Evolutionary conservation across 2,113 vertebrate species (phyloP).

Genomic region (Tamias sibiricus): DNA sequence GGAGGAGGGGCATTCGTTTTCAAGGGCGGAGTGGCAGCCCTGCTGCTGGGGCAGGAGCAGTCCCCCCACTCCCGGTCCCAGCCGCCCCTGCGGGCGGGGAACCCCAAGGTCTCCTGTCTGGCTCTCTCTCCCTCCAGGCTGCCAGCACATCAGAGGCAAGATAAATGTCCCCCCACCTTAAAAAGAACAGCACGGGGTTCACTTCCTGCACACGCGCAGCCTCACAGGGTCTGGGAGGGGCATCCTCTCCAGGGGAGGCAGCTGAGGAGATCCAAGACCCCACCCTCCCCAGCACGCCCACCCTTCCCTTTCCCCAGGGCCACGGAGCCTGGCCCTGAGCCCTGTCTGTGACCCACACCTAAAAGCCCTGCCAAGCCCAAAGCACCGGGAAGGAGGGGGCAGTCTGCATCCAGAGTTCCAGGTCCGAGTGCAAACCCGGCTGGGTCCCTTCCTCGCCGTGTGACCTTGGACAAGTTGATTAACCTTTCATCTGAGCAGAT

Average conservation of each 20-base stretch:
- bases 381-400: neutral
- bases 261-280: fast-evolving
- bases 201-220: neutral
- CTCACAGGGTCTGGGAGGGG: neutral
- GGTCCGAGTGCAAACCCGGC: neutral
- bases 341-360: neutral
- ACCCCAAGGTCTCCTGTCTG: fast-evolving
- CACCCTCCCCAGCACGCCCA: fast-evolving
- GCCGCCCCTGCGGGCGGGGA: too few species aligned
- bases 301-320: neutral
- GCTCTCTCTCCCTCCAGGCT: neutral
- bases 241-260: neutral
- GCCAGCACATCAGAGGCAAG: neutral
- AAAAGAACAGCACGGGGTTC: neutral
- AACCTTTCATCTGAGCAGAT: neutral
- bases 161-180: neutral
- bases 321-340: neutral
- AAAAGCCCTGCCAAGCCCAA: neutral
- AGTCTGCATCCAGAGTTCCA: neutral
- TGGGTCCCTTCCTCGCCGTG: neutral
- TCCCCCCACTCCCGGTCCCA: too few species aligned
- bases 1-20: neutral
- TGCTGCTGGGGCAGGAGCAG: neutral
- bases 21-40: neutral
- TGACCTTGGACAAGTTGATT: neutral